Percentiles rank a stretch among this genome's conserved stretches.
phyloP scores from a whole-genome alignment of 2,888 invertebrate species.

The Scaeva pyrastri region DNA sequence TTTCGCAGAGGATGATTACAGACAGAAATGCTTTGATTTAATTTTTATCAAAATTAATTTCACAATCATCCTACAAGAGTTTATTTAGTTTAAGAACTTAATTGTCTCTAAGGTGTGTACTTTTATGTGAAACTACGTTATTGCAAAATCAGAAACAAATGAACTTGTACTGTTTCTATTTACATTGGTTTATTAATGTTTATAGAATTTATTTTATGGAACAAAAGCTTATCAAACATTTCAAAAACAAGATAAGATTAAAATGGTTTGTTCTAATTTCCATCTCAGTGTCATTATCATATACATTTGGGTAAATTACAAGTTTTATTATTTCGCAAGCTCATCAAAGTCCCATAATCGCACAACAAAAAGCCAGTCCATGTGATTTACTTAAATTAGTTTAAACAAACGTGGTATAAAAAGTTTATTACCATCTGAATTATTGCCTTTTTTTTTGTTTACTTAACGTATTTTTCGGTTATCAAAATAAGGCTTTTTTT shows the following conservation, averaged over 20 bases:
- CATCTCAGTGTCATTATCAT: not conserved
- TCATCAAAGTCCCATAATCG: not conserved
- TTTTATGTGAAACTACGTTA: too few relatives aligned
- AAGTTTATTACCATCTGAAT: constrained; percentile 6
- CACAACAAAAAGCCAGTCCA: not conserved
- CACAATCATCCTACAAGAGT: too few relatives aligned
- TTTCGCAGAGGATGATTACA: too few relatives aligned
- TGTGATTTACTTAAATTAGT: constrained; percentile 10
- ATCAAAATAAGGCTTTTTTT: not conserved
- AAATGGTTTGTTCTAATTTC: not conserved
- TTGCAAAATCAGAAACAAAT: not conserved
- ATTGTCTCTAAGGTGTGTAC: too few relatives aligned
- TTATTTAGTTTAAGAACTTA: too few relatives aligned
- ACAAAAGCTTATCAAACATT: constrained; percentile 11
- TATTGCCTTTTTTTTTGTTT: not conserved
- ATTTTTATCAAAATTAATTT: too few relatives aligned
- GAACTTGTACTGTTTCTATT: not conserved
- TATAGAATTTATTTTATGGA: not conserved
- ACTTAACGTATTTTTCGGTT: not conserved
- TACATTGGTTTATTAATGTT: not conserved
- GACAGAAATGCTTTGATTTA: too few relatives aligned
- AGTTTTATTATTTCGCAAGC: constrained; percentile 29
- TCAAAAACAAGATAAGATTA: constrained; percentile 9
- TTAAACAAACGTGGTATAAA: constrained; percentile 5
- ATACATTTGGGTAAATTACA: not conserved